Base-by-base conservation (phyloP, 2,113 vertebrate species). In the Nothocercus julius region DNA sequence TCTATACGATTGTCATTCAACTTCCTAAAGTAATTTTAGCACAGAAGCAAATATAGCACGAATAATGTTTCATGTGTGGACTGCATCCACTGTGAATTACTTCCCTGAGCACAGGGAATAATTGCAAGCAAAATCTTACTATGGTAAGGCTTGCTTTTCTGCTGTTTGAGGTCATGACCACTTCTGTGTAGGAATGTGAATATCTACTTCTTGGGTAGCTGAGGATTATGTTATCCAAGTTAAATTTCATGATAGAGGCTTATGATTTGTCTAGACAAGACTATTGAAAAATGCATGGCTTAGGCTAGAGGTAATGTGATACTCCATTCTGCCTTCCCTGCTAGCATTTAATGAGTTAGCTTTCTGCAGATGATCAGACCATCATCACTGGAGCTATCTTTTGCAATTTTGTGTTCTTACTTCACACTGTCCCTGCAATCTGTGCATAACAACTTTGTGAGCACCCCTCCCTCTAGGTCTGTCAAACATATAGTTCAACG, bases 191-290 rank as follows among this genome's bases (percentile, higher is more conserved):
- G 61, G 30, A 87, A 12, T 69, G 5, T 7, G 28, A 47, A 1
- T 63, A 80, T 63, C 15, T 85, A 0, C 74, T 87, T 74, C 24
- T 42, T 79, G 20, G 5, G 30, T 81, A 14, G 18, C 63, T 87
- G 38, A 32, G 49, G 32, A 20, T 42, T 70, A 34, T 5, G 73
- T 62, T 20, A 9, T 13, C 13, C 44, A 4, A 12, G 11, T 8
- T 24, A 7, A 4, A 36, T 80, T 62, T 70, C 30, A 9, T 30
- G 18, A 25, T 19, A 13, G 25, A 62, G 49, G 20, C 5, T 58
- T 59, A 16, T 2, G 19, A 21, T 1, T 68, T 69, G 16, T 1
- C 4, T 34, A 4, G 36, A 14, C 34, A 80, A 27, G 2, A 1
- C 27, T 69, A 38, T n/a, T 3, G 3, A 47, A 40, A 76, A 89